Conservation (phyloP, 2,113 vertebrate species). For the Rhipidura dahli region DNA sequence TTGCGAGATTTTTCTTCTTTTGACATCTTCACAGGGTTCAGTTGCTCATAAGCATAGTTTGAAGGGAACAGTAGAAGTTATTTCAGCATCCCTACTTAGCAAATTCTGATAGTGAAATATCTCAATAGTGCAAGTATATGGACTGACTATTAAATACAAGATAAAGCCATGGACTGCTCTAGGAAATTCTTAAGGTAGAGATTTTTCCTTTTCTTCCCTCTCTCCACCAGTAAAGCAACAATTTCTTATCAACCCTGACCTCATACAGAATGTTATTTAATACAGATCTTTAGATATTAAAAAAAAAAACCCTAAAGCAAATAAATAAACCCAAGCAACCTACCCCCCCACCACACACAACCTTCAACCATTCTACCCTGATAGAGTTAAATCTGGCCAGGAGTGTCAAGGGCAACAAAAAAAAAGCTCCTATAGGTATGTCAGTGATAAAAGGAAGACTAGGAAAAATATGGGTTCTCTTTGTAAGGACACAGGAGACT, state of each 20-base stretch:
- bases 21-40: background rate
- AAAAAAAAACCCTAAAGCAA: background rate
- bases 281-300: background rate
- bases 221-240: background rate
- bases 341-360: fast-evolving
- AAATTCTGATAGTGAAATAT: background rate
- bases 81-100: background rate
- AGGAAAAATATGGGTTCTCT: background rate
- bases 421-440: background rate
- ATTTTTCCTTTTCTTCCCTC: background rate
- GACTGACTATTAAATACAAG: background rate
- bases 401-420: background rate
- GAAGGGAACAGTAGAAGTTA: background rate
- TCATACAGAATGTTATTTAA: background rate
- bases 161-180: background rate
- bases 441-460: background rate
- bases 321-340: fast-evolving
- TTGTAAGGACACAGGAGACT: background rate
- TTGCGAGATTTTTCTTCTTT: slow-evolving; percentile 1
- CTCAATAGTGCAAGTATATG: background rate
- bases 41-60: background rate
- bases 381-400: background rate
- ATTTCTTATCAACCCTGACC: background rate
- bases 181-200: background rate
- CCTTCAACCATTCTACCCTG: background rate